These are phyloP conservation scores for Junco hyemalis DNA, from an alignment of 2,113 vertebrate genomes.

Conservation along the genomic window DNA sequence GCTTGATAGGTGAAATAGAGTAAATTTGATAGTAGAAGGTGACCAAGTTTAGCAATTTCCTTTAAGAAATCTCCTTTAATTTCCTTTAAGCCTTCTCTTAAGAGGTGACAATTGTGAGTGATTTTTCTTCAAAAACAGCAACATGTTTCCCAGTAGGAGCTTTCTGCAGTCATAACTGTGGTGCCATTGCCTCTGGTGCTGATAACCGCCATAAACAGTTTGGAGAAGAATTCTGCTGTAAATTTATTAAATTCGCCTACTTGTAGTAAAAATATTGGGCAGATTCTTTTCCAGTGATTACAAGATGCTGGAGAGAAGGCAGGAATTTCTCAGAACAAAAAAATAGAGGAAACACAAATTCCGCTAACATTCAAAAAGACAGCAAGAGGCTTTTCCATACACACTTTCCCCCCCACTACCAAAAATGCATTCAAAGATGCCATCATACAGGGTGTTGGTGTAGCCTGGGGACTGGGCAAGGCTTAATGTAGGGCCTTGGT, in stretches of 20 bases:
- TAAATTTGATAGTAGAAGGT: not conserved
- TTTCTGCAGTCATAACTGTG: not conserved
- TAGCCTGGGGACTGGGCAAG: not conserved
- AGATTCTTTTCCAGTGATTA: not conserved
- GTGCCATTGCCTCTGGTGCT: not conserved
- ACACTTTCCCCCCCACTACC: rapidly evolving
- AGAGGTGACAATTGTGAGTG: not conserved
- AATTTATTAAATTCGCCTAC: not conserved
- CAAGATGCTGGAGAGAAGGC: not conserved
- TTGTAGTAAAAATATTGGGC: not conserved
- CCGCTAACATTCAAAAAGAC: not conserved
- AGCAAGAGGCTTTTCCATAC: not conserved
- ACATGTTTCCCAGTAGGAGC: not conserved
- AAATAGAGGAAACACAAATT: not conserved
- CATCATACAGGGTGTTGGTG: not conserved
- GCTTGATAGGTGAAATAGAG: not conserved
- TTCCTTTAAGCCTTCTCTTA: not conserved
- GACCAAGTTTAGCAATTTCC: not conserved
- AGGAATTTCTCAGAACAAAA: not conserved
- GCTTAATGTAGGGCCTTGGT: not conserved
- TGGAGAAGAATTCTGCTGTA: not conserved
- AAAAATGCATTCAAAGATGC: not conserved
- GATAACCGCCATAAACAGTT: not conserved
- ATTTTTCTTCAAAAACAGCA: not conserved
- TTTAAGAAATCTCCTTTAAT: too few species aligned